Conservation (phyloP, 2,113 vertebrate genomes). For the Thomomys bottae region DNA sequence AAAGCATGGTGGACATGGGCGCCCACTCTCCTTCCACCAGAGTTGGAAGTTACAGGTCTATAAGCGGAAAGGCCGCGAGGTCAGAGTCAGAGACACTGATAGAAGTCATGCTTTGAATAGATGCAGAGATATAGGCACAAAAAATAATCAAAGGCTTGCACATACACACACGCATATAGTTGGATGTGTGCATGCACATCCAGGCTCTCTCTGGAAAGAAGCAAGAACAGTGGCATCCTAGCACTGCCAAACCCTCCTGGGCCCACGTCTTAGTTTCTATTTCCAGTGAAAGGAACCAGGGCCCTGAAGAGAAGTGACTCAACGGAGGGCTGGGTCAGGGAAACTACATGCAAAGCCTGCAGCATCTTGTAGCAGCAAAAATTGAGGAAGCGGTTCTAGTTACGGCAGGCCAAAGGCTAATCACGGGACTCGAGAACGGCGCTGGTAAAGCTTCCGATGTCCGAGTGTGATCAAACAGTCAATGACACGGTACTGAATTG, state of each 20-base stretch:
- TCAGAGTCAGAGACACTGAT: fast-evolving
- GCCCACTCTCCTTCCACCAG: fast-evolving
- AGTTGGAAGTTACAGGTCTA: fast-evolving
- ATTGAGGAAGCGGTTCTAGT: neutral
- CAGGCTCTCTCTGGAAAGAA: neutral
- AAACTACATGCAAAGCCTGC: neutral
- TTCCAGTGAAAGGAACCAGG: neutral
- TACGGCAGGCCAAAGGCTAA: fast-evolving
- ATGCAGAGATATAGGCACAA: fast-evolving
- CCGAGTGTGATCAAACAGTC: neutral
- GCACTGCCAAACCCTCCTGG: too few relatives aligned
- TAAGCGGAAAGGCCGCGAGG: fast-evolving
- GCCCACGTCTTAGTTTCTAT: neutral
- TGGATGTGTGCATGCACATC: fast-evolving
- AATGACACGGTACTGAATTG: fast-evolving
- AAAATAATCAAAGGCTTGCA: too few relatives aligned
- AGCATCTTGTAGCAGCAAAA: neutral
- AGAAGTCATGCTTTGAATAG: fast-evolving
- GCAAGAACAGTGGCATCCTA: neutral
- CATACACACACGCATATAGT: neutral
- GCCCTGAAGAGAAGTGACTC: neutral
- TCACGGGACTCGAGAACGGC: neutral
- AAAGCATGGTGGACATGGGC: too few relatives aligned
- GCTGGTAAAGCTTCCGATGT: neutral
- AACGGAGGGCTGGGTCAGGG: neutral